Base-by-base conservation (phyloP, 1,140 invertebrate genomes). In the Octopus bimaculoides region DNA sequence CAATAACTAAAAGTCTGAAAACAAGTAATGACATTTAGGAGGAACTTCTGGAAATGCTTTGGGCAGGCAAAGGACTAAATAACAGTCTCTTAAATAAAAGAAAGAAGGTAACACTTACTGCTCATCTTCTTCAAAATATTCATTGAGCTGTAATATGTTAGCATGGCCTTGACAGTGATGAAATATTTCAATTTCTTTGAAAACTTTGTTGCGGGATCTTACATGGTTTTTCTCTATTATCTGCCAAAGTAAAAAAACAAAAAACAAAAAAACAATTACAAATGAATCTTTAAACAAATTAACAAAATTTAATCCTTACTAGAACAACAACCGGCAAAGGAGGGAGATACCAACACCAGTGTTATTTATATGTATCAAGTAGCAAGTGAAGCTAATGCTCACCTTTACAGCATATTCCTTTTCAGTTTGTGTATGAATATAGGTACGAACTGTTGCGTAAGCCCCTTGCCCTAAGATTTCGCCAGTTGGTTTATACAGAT, bases 181-280 rank as follows among this genome's bases (percentile, higher is more conserved):
- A 92, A 99, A 99, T 83, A 97, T 98, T 91, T 99, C 97, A 84
- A 99, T 96, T 91, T 99, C 98, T 81, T 97, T 96, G 92, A 99
- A 97, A 71, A 99, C 97, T 85, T 97, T 93, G 85, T 94, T 94
- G 82, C 97, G 93, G 83, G 95, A 95, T 91, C 98, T 96, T 77
- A 95, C 95, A 76, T 95, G 95, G 84, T 96, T 95, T 89, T 98
- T 98, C 90, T 98, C 96, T 88, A 98, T 97, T 83, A 98, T 96
- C 92, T 92, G 82, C 12, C 26, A 41, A 41, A 41, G 26, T 41
- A 41, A 41, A 41, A 41, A 41, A 41, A 41, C 1, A 41, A 41
- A 41, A 41, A 41, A 41, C 26, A 41, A 41, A 2, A 2, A 41
- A 41, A 41, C 26, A 41, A 41, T 41, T 41, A 41, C 26, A 2